Percentiles rank a stretch among this genome's conserved stretches.
phyloP scores from a whole-genome alignment of 2,797 vertebrate genomes.

The Psittacula echo region DNA sequence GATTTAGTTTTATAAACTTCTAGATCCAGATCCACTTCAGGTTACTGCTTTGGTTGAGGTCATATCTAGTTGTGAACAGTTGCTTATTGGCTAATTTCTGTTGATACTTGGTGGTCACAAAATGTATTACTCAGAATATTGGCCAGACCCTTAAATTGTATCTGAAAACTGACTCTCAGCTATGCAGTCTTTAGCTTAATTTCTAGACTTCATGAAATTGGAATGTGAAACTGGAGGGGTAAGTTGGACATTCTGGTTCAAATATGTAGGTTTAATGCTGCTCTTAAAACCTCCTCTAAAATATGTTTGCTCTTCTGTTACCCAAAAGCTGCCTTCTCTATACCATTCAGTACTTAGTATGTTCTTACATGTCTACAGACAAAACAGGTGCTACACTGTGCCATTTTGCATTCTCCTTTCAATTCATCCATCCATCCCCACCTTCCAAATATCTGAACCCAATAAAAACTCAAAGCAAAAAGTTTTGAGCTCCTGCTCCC shows the following conservation, averaged over 20 bases:
- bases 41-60: background rate
- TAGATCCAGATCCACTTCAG: background rate
- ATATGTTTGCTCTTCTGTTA: background rate
- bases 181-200: background rate
- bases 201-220: background rate
- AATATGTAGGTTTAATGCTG: background rate
- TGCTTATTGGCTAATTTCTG: background rate
- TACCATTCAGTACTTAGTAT: background rate
- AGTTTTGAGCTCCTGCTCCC: fast-evolving
- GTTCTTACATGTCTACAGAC: background rate
- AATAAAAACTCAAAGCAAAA: background rate
- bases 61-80: background rate
- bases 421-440: background rate
- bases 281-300: background rate
- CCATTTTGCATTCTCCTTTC: background rate
- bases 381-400: background rate
- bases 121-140: background rate
- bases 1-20: background rate
- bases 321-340: background rate
- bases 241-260: background rate
- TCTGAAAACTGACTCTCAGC: background rate
- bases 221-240: background rate
- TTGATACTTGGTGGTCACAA: background rate
- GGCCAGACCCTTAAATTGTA: background rate
- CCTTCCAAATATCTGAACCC: background rate